Evolutionary conservation across 2,113 vertebrate genomes (phyloP), one percentile per base, ranked within the genome.

Genomic region (Salvelinus namaycush): DNA sequence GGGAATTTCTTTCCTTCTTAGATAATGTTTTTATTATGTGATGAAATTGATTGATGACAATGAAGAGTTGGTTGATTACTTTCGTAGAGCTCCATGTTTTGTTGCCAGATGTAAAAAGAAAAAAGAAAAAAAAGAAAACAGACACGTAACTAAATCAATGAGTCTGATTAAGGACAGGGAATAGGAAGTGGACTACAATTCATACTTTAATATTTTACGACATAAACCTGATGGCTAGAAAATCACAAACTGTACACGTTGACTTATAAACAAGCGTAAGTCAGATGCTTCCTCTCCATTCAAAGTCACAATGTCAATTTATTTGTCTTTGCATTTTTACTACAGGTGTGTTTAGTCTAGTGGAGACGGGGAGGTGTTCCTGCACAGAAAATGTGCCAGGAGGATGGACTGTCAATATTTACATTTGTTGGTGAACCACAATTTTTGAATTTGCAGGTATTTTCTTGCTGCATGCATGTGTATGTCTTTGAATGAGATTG

Each of bases 321-420:
- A 83, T 86, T 88, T 84, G 27, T 78, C 49, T 87, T 78, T 76
- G 77, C 69, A 87, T 87, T 89, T 85, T 89, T 87, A 80, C 70
- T 26, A 3, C n/a, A 39, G 66, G 68, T 67, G 24, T 64, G 72
- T 78, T 81, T 73, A 59, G 34, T 24, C 74, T 79, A 73, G 73
- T 22, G 70, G 34, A 39, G 12, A 68, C n/a, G 68, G 34, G 49
- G 12, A 68, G 29, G 70, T 27, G 8, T 24, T 80, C 22, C 24
- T 59, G 5, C 60, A 20, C 7, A 34, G 26, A 65, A 49, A 66
- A 57, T 49, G 34, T 29, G 14, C 12, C 67, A 78, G 44, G 27
- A 24, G 62, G 74, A 75, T 60, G 76, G 6, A 24, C 59, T 62
- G 59, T 62, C 39, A 44, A 44, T 44, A 16, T 62, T 22, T 22